Evolutionary conservation across 2,797 vertebrate species (phyloP).

Genomic region (Darevskia mixta): DNA sequence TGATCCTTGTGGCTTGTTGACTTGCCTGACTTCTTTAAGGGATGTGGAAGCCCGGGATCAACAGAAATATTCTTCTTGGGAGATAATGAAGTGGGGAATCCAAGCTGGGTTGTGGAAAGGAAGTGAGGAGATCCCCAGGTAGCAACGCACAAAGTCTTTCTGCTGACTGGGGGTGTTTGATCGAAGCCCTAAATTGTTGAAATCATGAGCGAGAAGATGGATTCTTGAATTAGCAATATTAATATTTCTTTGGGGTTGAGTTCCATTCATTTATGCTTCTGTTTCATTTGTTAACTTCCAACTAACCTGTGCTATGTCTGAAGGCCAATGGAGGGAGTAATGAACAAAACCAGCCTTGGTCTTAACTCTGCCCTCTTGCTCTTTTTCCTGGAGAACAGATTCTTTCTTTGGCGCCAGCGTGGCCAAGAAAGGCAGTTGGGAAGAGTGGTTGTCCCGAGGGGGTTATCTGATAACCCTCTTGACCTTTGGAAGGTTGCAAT

Average conservation of each 20-base stretch:
- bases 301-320: not conserved
- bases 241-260: not conserved
- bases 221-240: not conserved
- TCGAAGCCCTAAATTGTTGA: not conserved
- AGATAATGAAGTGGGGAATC: not conserved
- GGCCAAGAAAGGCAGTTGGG: not conserved
- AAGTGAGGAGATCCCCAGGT: not conserved
- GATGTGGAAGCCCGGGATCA: too few species aligned
- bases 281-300: not conserved
- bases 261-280: not conserved
- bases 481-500: not conserved
- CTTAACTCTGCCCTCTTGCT: not conserved
- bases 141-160: not conserved
- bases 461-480: not conserved
- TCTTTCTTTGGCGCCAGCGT: not conserved
- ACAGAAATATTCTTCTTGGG: not conserved
- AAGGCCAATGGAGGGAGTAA: too few species aligned
- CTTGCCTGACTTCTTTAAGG: not conserved
- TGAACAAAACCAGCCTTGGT: not conserved
- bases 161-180: not conserved
- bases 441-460: not conserved
- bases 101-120: not conserved
- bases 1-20: not conserved
- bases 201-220: not conserved
- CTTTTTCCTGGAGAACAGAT: not conserved